Base-by-base conservation (phyloP, 2,113 vertebrate genomes). In the Mystacornis crossleyi region DNA sequence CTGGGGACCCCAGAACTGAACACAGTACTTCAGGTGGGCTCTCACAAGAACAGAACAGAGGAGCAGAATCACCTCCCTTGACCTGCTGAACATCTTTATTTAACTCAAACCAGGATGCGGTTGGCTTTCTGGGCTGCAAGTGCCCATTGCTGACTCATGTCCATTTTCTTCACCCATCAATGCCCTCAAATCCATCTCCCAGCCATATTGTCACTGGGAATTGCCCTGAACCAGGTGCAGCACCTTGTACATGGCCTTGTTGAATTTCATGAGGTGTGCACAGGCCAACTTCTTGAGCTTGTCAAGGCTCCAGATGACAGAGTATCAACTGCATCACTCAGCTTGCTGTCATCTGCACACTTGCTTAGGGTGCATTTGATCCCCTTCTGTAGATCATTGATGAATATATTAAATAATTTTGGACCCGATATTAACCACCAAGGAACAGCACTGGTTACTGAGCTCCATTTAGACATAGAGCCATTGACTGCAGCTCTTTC, bases 221-320 rank as follows among this genome's bases (percentile, higher is more conserved):
- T 54, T 80, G 9, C 18, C 18, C 48, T 31, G 14, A 33, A 10
- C 24, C 15, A 25, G 4, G 9, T 53, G 20, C 14, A 38, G 24
- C 28, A 58, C 25, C 7, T 86, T 73, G 25, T 13, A 40, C 28
- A 31, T 60, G 38, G 21, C 33, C 40, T 50, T 60, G 25, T 26
- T 62, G 17, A 53, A 43, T 12, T 34, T 48, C 18, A 24, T 13
- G 17, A 60, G 3, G 5, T 4, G 69, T 8, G 1, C 58, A 57
- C 0, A 0, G 19, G 5, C 18, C 15, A 6, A 7, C 1, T 54
- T 6, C 28, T 66, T 45, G 20, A 60, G 6, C 25, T 11, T 64
- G 14, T 54, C 4, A 2, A 64, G 34, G 28, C 53, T 50, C 9
- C 61, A 65, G 40, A 14, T 55, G 25, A 9, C 33, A 54, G 34